These are phyloP conservation scores for Platycheirus rosarum DNA, from an alignment of 2,888 invertebrate species.

Conservation along the genomic window DNA sequence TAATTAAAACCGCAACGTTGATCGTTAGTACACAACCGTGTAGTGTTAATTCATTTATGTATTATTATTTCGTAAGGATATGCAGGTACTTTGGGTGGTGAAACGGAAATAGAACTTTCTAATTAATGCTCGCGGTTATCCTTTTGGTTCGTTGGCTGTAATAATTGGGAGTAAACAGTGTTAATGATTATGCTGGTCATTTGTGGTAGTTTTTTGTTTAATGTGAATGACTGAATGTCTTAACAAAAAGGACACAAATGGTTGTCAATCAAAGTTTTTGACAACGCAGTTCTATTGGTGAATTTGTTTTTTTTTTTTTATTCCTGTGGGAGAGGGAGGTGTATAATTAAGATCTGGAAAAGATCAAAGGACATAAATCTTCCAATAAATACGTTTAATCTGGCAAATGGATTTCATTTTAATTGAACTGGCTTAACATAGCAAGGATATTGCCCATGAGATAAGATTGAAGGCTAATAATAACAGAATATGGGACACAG, in stretches of 20 bases:
- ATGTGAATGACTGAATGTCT: too few relatives aligned
- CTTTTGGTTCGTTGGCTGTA: slow-evolving; percentile 11
- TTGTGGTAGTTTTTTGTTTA: not conserved
- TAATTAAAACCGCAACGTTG: slow-evolving; percentile 35
- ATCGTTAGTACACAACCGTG: not conserved
- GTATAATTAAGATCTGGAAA: too few relatives aligned
- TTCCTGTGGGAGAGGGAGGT: too few relatives aligned
- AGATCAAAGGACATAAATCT: too few relatives aligned
- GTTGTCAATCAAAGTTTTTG: too few relatives aligned
- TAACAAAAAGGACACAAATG: too few relatives aligned
- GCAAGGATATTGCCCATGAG: not conserved
- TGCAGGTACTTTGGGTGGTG: too few relatives aligned
- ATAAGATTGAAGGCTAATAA: not conserved
- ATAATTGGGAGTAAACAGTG: slow-evolving; percentile 21
- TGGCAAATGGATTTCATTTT: not conserved
- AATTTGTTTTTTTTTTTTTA: too few relatives aligned
- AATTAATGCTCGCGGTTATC: slow-evolving; percentile 40
- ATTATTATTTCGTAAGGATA: too few relatives aligned
- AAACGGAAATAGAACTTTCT: slow-evolving; percentile 38
- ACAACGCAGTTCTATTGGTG: too few relatives aligned
- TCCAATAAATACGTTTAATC: too few relatives aligned
- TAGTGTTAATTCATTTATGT: not conserved
- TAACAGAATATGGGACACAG: not conserved
- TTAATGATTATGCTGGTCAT: not conserved
- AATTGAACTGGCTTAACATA: not conserved